Evolutionary conservation across 2,797 vertebrate genomes (phyloP), one percentile per base, ranked within the genome.

Genomic region (Myioborus miniatus): DNA sequence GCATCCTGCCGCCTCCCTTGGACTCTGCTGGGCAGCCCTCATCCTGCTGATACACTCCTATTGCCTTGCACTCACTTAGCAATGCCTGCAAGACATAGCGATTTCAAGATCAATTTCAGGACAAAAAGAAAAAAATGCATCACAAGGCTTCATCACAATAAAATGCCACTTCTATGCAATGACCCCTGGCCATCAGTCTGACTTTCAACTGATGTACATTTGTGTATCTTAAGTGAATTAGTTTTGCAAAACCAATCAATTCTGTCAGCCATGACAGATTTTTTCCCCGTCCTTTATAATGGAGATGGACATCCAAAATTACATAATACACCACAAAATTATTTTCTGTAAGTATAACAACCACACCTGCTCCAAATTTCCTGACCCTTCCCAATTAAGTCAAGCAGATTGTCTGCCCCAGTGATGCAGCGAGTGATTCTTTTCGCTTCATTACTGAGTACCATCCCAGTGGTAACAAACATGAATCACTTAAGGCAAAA

Each of bases 141-240:
- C 52, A 69, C 20, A 52, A n/a, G 32, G 8, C 34, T 89, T 80
- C 39, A 26, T 63, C 58, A 55, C 36, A 50, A 47, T 39, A 39
- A 47, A 44, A 56, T 43, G 32, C 19, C 14, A 4, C 71, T 81
- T 80, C 59, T 37, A 17, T 36, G 23, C 9, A 15, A 22, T 22
- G 10, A 71, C 47, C 36, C 21, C 4, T 34, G 36, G 44, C 26
- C 41, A 32, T 64, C 34, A 41, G 47, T 34, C 58, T 63, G 43
- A 0, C 0, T 67, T 92, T 76, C 55, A 60, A 5, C 19, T 59
- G 71, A 52, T 2, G 8, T 12, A 8, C 0, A 0, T 47, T 47
- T 60, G 39, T 30, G 7, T 65, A 9, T 46, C 53, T 62, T 32
- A 24, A 59, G 44, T 24, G 19, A 87, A 77, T 49, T 34, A 4